A percentile compares a stretch with the other conserved stretches of the same genome.
Evolutionary conservation across 2,797 vertebrate species (phyloP).

Genomic region (Carcharodon carcharias): DNA sequence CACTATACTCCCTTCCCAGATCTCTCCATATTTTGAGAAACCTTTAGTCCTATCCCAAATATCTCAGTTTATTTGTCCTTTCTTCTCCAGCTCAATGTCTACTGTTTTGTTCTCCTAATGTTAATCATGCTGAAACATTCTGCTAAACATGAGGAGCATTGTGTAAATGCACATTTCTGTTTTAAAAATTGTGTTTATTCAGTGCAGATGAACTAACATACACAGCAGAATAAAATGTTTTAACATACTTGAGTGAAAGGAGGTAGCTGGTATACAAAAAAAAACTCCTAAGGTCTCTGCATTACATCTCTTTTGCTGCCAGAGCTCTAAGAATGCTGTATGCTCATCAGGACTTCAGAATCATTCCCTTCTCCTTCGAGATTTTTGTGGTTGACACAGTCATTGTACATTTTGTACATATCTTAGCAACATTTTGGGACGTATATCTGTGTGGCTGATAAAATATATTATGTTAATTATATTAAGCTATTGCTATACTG

Average conservation of each 20-base stretch:
- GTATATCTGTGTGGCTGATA: not conserved
- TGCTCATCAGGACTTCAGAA: not conserved
- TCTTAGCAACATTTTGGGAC: not conserved
- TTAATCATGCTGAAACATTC: not conserved
- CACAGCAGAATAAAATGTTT: not conserved
- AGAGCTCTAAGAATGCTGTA: not conserved
- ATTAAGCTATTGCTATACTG: not conserved
- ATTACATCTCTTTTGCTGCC: not conserved
- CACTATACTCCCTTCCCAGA: not conserved
- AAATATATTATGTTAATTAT: not conserved
- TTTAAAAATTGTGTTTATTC: not conserved
- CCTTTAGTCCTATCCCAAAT: no score
- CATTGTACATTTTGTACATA: not conserved
- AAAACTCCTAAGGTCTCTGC: not conserved
- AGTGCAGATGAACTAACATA: not conserved
- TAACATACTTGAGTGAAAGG: not conserved
- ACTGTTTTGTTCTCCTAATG: not conserved
- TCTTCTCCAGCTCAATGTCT: not conserved
- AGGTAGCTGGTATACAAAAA: not conserved
- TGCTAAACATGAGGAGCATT: not conserved
- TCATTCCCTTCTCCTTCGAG: not conserved
- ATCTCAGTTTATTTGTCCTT: no score
- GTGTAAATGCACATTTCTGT: not conserved
- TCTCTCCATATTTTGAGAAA: not conserved
- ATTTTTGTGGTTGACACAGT: not conserved